Evolutionary conservation across 1,140 invertebrate species (phyloP).

Genomic region (Saccostrea cuccullata): DNA sequence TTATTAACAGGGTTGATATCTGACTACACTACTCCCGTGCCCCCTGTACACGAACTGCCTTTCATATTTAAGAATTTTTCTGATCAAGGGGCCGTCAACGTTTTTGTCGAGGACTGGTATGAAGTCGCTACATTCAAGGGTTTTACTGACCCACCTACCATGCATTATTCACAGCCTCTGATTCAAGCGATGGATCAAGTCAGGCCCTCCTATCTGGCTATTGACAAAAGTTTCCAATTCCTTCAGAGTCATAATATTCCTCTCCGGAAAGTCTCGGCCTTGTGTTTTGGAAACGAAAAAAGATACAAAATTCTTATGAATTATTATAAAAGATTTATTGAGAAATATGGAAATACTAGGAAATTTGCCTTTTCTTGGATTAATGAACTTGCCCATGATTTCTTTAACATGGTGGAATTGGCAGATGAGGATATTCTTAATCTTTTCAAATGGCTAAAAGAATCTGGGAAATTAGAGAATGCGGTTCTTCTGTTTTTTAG

Average conservation of each 20-base stretch:
- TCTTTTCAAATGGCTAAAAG: constrained; percentile 74
- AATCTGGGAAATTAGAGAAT: constrained; percentile 77
- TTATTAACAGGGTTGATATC: constrained; percentile 47
- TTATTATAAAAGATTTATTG: constrained; percentile 59
- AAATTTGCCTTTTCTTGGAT: constrained; percentile 60
- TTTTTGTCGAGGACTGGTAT: constrained; percentile 80
- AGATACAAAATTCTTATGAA: constrained; percentile 58
- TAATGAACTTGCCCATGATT: constrained; percentile 60
- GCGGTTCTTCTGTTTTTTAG: constrained; percentile 89
- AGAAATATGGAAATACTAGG: constrained; percentile 51
- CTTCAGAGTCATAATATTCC: constrained; percentile 59
- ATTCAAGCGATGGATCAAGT: constrained; percentile 71
- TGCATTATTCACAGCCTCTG: constrained; percentile 79
- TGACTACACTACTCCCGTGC: neutral
- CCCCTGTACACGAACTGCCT: constrained; percentile 59
- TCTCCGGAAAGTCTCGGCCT: constrained; percentile 40
- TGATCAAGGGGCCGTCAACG: constrained; percentile 77
- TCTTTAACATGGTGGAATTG: constrained; percentile 58
- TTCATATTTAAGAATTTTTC: constrained; percentile 81
- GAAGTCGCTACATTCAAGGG: constrained; percentile 79
- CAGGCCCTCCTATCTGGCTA: constrained; percentile 52
- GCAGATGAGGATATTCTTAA: constrained; percentile 61
- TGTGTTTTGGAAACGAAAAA: constrained; percentile 59
- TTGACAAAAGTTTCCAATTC: constrained; percentile 55
- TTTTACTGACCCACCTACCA: constrained; percentile 78